Evolutionary conservation across 2,888 invertebrate species (phyloP), one percentile per base, ranked within the genome.

Genomic region (Andrena camellia): DNA sequence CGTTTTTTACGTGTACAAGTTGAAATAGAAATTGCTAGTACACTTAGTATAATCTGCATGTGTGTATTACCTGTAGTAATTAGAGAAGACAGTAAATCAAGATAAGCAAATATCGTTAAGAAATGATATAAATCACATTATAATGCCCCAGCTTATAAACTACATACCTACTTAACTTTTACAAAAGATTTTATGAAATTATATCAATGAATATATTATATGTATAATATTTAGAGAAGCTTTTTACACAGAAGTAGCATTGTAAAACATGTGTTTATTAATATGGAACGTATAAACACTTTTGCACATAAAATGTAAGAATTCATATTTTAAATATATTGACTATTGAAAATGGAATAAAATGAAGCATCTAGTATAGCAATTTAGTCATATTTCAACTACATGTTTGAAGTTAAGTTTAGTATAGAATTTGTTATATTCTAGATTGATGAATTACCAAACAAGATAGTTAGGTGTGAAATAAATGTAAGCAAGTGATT

Each of bases 91-190:
- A 31, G 52, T 31, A 48, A 75, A 83, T 75, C 23, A 66, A 68
- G 13, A 70, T 54, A 76, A 71, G 17, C 29, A 6, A 78, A 70
- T 81, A 50, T 13, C 48, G 8, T 74, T 35, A 60, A 48, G 69
- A 35, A 71, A 52, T 48, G 26, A 81, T 62, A 76, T 67, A 73
- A 76, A 83, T 83, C 73, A 77, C 73, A 71, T 76, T 60, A 62
- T 78, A 80, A 80, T 78, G 78, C 70, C 78, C 59, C 31, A 35
- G 50, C 33, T 42, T 71, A 59, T 66, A 26, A 66, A 57, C 33
- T 62, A 76, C 29, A 26, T 20, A 20, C 52, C 20, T 48, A 62
- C 3, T 76, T 77, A 42, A 42, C 23, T 63, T 60, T 70, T 35
- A 50, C 13, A 50, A 52, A 42, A 70, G 10, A 48, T 69, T 50